Percentiles rank a stretch among this genome's conserved stretches.
These are phyloP conservation scores for Scelioninae gen. 1 DNA, from an alignment of 2,888 invertebrate genomes.

Conservation along the genomic window DNA sequence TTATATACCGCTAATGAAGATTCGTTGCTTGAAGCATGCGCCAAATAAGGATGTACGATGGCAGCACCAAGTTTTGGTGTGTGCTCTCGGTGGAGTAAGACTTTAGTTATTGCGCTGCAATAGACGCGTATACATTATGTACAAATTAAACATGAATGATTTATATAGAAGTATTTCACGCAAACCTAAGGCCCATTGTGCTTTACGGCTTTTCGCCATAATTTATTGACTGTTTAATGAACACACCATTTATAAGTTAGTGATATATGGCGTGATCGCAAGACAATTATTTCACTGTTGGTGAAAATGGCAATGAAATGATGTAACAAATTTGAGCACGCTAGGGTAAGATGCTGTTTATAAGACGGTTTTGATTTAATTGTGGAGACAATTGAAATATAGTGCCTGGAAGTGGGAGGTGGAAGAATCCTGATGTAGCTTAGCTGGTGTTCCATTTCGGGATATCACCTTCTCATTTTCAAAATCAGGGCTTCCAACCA, in stretches of 20 bases:
- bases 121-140: slow-evolving; percentile 68
- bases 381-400: neutral
- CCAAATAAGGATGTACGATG: slow-evolving; percentile 75
- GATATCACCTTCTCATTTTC: neutral
- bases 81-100: slow-evolving; percentile 48
- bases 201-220: slow-evolving; percentile 39
- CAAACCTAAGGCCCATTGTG: slow-evolving; percentile 54
- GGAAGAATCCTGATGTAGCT: too few species aligned
- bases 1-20: slow-evolving; percentile 74
- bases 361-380: slow-evolving; percentile 16
- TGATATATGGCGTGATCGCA: slow-evolving; percentile 50
- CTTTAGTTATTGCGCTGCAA: slow-evolving; percentile 63
- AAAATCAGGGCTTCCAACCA: neutral
- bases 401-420: neutral
- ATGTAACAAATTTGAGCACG: slow-evolving; percentile 14
- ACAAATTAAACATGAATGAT: slow-evolving; percentile 69
- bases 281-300: slow-evolving; percentile 27
- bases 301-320: slow-evolving; percentile 13
- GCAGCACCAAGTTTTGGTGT: slow-evolving; percentile 73
- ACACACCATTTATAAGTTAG: slow-evolving; percentile 45
- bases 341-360: neutral
- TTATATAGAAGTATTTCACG: slow-evolving; percentile 64
- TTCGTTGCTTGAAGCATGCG: slow-evolving; percentile 71
- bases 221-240: slow-evolving; percentile 65
- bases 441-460: too few species aligned